Percentiles rank a stretch among this genome's conserved stretches.
phyloP scores from a whole-genome alignment of 2,888 invertebrate species.

The Drosophila meridiana region DNA sequence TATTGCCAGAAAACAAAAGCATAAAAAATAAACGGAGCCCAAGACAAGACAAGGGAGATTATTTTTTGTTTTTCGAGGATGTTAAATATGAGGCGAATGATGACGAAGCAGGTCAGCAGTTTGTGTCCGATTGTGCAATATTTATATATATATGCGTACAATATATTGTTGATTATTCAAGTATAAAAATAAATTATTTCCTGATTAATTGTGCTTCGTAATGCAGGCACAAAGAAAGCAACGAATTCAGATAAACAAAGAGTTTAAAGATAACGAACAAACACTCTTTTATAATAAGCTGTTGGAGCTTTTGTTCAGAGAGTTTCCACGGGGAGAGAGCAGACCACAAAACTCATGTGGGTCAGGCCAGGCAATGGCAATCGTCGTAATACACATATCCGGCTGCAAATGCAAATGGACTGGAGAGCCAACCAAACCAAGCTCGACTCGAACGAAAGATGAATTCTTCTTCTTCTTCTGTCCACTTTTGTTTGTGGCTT shows the following conservation, averaged over 20 bases:
- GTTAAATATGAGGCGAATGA: conserved; percentile 10
- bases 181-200: conserved; percentile 66
- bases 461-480: conserved; percentile 25
- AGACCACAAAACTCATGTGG: conserved; percentile 51
- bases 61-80: not conserved
- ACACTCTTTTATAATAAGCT: conserved; percentile 41
- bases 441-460: conserved; percentile 25
- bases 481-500: conserved; percentile 6
- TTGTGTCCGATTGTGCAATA: conserved; percentile 38
- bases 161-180: conserved; percentile 1
- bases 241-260: conserved; percentile 22
- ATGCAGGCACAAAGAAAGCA: conserved; percentile 43
- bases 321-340: conserved; percentile 38
- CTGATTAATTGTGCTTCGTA: conserved; percentile 70
- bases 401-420: conserved; percentile 50
- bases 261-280: conserved; percentile 54
- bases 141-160: conserved; percentile 1
- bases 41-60: conserved; percentile 19
- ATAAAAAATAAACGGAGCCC: conserved; percentile 13
- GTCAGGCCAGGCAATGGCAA: conserved; percentile 35
- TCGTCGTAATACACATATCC: conserved; percentile 44
- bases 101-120: conserved; percentile 23
- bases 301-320: conserved; percentile 26
- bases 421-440: not conserved
- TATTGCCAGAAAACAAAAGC: conserved; percentile 14